Evolutionary conservation across 2,888 invertebrate species (phyloP), one percentile per base, ranked within the genome.

Genomic region (Eupsilia transversa): DNA sequence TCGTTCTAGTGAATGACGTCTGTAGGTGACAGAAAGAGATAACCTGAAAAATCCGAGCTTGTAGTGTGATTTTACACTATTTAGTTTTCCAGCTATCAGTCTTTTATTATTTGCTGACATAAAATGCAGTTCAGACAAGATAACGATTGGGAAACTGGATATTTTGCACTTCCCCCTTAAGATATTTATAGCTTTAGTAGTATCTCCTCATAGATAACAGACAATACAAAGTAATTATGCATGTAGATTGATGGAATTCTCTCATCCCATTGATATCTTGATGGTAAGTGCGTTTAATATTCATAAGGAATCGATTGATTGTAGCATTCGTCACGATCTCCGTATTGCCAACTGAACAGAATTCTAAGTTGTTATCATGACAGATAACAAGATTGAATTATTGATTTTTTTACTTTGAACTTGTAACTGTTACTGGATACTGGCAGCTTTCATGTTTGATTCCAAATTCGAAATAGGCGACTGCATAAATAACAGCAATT

Each of bases 221-320:
- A 65, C 61, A 76, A 83, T 20, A 54, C 68, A 60, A 64, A 78
- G 61, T 77, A 79, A 81, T 77, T 79, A 82, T 79, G 73, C 66
- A 79, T 77, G 69, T 64, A 69, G 77, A 83, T 76, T 72, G 78
- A 80, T 80, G 66, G 60, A 70, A 71, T 73, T 57, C 64, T 73
- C 74, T 74, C 54, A 61, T 73, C 68, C 41, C 70, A 59, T 74
- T 63, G 74, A 79, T 84, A 74, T 82, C 63, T 68, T 61, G 71
- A 83, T 71, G 60, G 77, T 35, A 72, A 79, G 71, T 60, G 68
- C 46, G 57, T 74, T 85, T 73, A 82, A 84, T 85, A 86, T 85
- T 85, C 85, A 86, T 86, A 77, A 84, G 84, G 63, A 61, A 84
- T 74, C 56, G 75, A 86, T 82, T 68, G 64, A 59, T 72, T 60